phyloP scores from a whole-genome alignment of 2,797 vertebrate genomes.

The Balearica regulorum region DNA sequence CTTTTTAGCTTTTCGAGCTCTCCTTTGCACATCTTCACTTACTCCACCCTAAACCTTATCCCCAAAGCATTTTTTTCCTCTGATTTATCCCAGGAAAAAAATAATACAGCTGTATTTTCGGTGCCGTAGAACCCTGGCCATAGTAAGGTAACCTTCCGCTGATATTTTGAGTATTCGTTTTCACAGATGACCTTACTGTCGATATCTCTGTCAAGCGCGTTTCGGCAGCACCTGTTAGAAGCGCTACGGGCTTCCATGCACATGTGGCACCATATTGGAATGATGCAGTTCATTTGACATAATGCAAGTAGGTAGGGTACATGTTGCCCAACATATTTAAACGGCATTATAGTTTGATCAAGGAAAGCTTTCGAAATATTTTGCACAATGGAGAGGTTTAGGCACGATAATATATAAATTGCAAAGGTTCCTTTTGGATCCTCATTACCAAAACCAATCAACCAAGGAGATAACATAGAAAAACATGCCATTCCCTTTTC shows the following conservation, averaged over 20 bases:
- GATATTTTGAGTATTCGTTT: conserved; percentile 38
- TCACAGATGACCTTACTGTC: conserved; percentile 69
- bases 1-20: not conserved
- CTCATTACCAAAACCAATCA: conserved; percentile 60
- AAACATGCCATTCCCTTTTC: conserved; percentile 24
- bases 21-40: not conserved
- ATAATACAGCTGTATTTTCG: not conserved
- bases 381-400: not conserved
- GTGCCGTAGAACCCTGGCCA: accelerated
- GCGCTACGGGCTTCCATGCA: conserved; percentile 76
- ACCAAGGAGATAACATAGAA: conserved; percentile 47
- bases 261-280: conserved; percentile 93
- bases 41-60: not conserved
- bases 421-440: conserved; percentile 52
- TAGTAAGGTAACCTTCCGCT: not conserved
- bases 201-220: conserved; percentile 58
- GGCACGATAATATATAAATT: not conserved
- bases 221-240: conserved; percentile 82
- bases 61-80: not conserved
- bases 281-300: conserved; percentile 86
- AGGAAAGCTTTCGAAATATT: conserved; percentile 19
- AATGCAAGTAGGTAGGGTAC: conserved; percentile 77
- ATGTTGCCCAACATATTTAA: conserved; percentile 57
- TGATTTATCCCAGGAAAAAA: not conserved
- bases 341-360: not conserved